Evolutionary conservation across 2,888 invertebrate genomes (phyloP), one percentile per base, ranked within the genome.

Genomic region (Blera fallax): DNA sequence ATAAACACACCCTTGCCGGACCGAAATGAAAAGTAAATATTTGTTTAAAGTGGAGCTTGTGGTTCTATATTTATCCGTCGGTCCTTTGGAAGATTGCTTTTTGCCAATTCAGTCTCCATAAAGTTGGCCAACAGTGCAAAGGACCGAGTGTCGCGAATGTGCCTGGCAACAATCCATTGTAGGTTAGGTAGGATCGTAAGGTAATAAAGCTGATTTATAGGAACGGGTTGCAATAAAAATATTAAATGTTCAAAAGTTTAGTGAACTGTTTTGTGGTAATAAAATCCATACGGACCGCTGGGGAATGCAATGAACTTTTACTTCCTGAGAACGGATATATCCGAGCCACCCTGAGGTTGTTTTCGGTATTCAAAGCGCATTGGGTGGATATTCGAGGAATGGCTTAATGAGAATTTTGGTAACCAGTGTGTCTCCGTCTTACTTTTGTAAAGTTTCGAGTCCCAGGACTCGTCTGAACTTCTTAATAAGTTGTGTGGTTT

Each of bases 11-110:
- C 48, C 7, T 24, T 24, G 21, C 16, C 6, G 18, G 45, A 18
- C 27, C 37, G 21, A 67, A 67, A 67, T 67, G 37, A 67, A 67
- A 67, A 54, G 67, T 27, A 67, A 67, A 67, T 54, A 67, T 67
- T 67, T 52, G 16, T 16, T 37, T 40, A 40, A 27, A 54, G 67
- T 67, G 52, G n/a, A 14, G 4, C 64, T 3, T 11, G 18, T 18
- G 18, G 14, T 1, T 6, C 1, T 6, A 37, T n/a, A 10, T 18
- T 18, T 21, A 2, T 8, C 18, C 8, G 45, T 16, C 18, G 16
- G n/a, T 14, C 7, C 14, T 7, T n/a, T 10, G 21, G 6, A 18
- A 6, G 18, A 29, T 14, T 24, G 52, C 52, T 27, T 29, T 27
- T 50, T 50, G n/a, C 1, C 24, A 52, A 27, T 52, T 52, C 50